Percentiles rank a stretch among this genome's conserved stretches.
Evolutionary conservation across 2,797 vertebrate genomes (phyloP).

Genomic region (Falco concolor): DNA sequence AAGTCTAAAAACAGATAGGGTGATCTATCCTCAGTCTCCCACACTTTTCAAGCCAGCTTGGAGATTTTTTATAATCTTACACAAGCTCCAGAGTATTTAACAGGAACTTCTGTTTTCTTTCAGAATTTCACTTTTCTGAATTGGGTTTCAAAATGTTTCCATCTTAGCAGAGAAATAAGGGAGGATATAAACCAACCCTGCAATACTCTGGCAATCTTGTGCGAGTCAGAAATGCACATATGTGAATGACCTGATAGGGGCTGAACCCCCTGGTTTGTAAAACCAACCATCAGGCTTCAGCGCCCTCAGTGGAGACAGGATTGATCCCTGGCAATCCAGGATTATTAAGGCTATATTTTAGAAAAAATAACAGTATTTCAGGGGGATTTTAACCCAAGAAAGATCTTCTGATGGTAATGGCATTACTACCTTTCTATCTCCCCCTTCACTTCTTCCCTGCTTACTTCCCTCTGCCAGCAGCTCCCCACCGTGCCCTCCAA

Average conservation of each 20-base stretch:
- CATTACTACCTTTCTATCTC: neutral
- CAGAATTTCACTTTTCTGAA: neutral
- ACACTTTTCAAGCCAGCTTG: neutral
- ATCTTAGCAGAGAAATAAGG: neutral
- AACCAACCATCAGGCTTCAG: neutral
- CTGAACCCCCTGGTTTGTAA: neutral
- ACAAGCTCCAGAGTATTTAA: neutral
- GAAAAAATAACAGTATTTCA: neutral
- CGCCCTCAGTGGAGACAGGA: neutral
- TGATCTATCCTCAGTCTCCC: neutral
- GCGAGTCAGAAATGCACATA: neutral
- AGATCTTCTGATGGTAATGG: conserved; percentile 2
- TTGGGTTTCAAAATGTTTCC: neutral
- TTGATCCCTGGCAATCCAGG: neutral
- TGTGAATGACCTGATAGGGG: neutral
- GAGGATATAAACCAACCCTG: neutral
- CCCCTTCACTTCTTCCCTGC: neutral
- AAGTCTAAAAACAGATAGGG: neutral
- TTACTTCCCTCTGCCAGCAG: neutral
- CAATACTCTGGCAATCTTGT: neutral
- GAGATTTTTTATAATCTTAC: neutral
- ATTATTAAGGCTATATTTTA: neutral
- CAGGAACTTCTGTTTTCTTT: neutral
- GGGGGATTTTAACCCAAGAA: conserved; percentile 5
- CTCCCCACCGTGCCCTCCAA: neutral